Percentiles rank a stretch among this genome's conserved stretches.
Evolutionary conservation across 1,140 invertebrate genomes (phyloP).

Genomic region (Hydropsyche tenuis): DNA sequence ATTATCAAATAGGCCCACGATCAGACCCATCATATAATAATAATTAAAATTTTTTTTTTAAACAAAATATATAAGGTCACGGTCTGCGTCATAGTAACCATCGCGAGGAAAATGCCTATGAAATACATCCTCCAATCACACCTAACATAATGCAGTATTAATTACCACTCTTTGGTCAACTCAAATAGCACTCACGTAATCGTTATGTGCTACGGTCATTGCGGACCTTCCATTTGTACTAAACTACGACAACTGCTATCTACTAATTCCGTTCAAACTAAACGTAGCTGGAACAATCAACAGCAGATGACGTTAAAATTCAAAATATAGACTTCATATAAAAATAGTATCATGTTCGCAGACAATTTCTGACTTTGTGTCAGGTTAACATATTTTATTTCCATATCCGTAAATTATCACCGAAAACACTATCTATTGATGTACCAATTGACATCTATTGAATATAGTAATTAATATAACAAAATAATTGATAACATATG

Average conservation of each 20-base stretch:
- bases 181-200: too few relatives aligned
- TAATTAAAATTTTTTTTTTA: too few relatives aligned
- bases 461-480: conserved; percentile 11
- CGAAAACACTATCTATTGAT: conserved; percentile 12
- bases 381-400: background rate
- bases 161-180: too few relatives aligned
- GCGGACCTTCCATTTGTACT: conserved; percentile 2
- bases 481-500: conserved; percentile 10
- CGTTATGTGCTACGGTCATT: background rate
- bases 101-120: too few relatives aligned
- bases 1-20: background rate
- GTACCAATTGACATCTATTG: conserved; percentile 12
- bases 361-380: background rate
- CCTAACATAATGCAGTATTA: too few relatives aligned
- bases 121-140: too few relatives aligned
- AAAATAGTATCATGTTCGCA: conserved; percentile 17
- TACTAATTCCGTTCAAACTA: background rate
- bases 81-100: too few relatives aligned
- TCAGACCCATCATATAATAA: background rate
- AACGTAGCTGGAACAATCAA: background rate
- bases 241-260: conserved; percentile 13
- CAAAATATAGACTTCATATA: conserved; percentile 23
- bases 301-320: conserved; percentile 9
- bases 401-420: background rate
- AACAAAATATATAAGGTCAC: too few relatives aligned